Evolutionary conservation across 2,888 invertebrate species (phyloP).

Genomic region (Mythimna lalbum): DNA sequence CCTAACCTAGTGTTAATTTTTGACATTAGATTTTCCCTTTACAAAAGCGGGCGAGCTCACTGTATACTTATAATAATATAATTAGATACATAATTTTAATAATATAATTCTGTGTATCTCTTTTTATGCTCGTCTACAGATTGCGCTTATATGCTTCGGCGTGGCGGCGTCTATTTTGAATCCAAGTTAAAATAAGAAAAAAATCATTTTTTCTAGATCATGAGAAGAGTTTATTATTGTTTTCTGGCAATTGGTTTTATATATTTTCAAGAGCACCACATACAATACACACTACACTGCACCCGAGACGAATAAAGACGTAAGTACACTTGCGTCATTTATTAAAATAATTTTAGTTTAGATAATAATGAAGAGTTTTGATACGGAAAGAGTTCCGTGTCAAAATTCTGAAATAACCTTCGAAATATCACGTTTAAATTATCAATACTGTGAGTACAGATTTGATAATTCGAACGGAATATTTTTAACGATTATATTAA

Average conservation of each 20-base stretch:
- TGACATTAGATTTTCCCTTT: slow-evolving; percentile 62
- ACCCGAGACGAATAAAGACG: slow-evolving; percentile 42
- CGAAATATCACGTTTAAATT: too few species aligned
- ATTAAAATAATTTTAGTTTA: not conserved
- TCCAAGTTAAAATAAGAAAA: not conserved
- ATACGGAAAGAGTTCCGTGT: too few species aligned
- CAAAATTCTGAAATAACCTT: too few species aligned
- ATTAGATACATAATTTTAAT: slow-evolving; percentile 47
- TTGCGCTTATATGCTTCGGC: slow-evolving; percentile 40
- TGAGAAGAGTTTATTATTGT: slow-evolving; percentile 19
- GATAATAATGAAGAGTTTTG: too few species aligned
- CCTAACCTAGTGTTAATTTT: slow-evolving; percentile 58
- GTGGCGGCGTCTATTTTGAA: slow-evolving; percentile 27
- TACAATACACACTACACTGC: slow-evolving; percentile 50
- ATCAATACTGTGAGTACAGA: too few species aligned
- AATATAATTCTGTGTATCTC: slow-evolving; percentile 38
- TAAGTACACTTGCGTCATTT: slow-evolving; percentile 56
- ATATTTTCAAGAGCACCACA: slow-evolving; percentile 18
- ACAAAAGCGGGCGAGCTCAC: slow-evolving; percentile 83
- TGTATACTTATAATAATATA: slow-evolving; percentile 50
- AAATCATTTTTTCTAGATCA: slow-evolving; percentile 35
- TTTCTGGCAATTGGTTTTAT: slow-evolving; percentile 10
- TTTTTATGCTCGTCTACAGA: slow-evolving; percentile 58
- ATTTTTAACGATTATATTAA: too few species aligned
- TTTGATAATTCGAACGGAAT: too few species aligned